Conservation (phyloP, 2,888 invertebrate genomes). For the Apodemia mormo region DNA sequence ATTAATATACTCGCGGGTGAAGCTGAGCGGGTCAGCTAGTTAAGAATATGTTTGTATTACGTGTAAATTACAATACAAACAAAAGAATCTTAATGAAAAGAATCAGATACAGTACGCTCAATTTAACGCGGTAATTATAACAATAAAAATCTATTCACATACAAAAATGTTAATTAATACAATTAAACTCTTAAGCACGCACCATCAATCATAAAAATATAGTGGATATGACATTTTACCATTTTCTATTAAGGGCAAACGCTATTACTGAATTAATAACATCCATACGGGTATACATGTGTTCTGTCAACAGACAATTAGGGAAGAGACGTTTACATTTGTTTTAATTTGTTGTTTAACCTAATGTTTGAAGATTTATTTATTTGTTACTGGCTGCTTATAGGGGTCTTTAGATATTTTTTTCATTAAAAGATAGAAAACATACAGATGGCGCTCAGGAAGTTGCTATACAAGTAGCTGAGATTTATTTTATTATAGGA, state of each 20-base stretch:
- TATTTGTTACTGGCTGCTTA: slow-evolving; percentile 3
- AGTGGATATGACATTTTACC: neutral
- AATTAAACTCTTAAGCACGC: slow-evolving; percentile 20
- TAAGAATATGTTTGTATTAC: neutral
- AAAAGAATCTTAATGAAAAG: neutral
- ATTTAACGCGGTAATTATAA: slow-evolving; percentile 1
- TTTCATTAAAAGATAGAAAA: too few relatives aligned
- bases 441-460: too few relatives aligned
- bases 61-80: neutral
- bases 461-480: too few relatives aligned
- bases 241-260: neutral
- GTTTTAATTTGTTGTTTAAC: neutral
- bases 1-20: too few relatives aligned
- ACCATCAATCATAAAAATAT: slow-evolving; percentile 35
- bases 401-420: neutral
- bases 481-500: too few relatives aligned
- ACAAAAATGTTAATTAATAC: slow-evolving; percentile 10
- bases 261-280: slow-evolving; percentile 45
- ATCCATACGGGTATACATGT: slow-evolving; percentile 48
- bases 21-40: too few relatives aligned
- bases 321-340: slow-evolving; percentile 1
- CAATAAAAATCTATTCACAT: slow-evolving; percentile 5
- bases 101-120: neutral
- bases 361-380: neutral
- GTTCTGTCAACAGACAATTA: slow-evolving; percentile 1